Evolutionary conservation across 2,888 invertebrate genomes (phyloP).

Genomic region (Mallateleia sp.): DNA sequence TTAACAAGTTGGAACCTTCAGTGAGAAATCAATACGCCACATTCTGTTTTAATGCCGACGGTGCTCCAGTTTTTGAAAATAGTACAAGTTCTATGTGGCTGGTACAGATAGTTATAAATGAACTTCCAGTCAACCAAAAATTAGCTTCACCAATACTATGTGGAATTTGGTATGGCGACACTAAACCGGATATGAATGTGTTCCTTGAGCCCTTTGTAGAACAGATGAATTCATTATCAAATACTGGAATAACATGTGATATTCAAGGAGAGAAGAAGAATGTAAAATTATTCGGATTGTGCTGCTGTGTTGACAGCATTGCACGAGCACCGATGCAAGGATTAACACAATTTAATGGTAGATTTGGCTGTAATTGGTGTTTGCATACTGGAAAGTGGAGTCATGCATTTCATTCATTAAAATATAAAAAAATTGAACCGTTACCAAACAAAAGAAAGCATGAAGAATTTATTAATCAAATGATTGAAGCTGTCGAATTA

Average conservation of each 20-base stretch:
- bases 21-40: slow-evolving; percentile 4
- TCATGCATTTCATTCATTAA: not conserved
- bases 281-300: slow-evolving; percentile 58
- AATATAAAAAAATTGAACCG: slow-evolving; percentile 21
- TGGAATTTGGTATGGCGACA: no score
- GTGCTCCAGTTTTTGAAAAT: slow-evolving; percentile 28
- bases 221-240: slow-evolving; percentile 62
- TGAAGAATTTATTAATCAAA: not conserved
- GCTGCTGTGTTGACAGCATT: slow-evolving; percentile 70
- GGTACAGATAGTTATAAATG: slow-evolving; percentile 73
- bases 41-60: slow-evolving; percentile 41
- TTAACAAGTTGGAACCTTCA: not conserved
- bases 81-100: slow-evolving; percentile 56
- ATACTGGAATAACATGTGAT: slow-evolving; percentile 12
- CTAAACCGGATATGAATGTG: slow-evolving; percentile 51
- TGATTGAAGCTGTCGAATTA: slow-evolving; percentile 16
- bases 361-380: no score
- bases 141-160: slow-evolving; percentile 43
- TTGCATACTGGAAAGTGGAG: slow-evolving; percentile 62
- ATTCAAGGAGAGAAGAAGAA: slow-evolving; percentile 21
- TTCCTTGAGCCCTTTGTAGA: slow-evolving; percentile 61
- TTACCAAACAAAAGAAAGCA: slow-evolving; percentile 8
- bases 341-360: no score
- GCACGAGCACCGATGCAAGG: no score
- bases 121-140: slow-evolving; percentile 60